Evolutionary conservation across 1,140 invertebrate species (phyloP).

Genomic region (Polypedilum pembai): DNA sequence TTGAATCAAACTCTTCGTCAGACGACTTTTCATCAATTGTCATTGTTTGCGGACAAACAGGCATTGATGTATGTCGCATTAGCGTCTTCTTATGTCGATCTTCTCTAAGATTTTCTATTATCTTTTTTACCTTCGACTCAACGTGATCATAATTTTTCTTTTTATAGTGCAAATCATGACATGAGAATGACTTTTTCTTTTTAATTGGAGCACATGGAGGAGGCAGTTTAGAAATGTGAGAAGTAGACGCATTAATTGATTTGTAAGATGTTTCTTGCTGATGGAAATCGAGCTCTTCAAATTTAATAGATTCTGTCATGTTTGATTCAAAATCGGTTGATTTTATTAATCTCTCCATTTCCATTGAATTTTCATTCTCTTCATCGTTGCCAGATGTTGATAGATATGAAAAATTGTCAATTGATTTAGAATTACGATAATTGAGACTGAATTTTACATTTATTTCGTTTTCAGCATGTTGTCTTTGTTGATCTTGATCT

Average conservation of each 20-base stretch:
- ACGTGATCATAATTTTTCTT: neutral
- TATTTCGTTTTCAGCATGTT: neutral
- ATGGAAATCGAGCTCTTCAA: neutral
- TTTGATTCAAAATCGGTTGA: neutral
- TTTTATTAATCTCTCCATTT: neutral
- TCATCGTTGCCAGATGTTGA: neutral
- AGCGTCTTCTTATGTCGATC: neutral
- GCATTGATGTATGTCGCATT: neutral
- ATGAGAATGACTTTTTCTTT: constrained; percentile 10
- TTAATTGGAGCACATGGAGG: neutral
- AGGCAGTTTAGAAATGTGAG: neutral
- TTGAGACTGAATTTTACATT: neutral
- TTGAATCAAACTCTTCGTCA: neutral
- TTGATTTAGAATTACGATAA: neutral
- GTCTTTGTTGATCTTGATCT: neutral
- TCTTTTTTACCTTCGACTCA: neutral
- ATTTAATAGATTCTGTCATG: neutral
- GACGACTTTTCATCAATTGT: neutral
- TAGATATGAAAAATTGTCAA: neutral
- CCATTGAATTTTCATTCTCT: neutral
- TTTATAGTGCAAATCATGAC: neutral
- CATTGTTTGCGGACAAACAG: constrained; percentile 20
- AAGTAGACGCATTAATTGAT: neutral
- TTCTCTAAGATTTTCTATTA: neutral
- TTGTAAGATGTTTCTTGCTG: neutral